Evolutionary conservation across 1,140 invertebrate species (phyloP).

Genomic region (Ceratitis capitata): DNA sequence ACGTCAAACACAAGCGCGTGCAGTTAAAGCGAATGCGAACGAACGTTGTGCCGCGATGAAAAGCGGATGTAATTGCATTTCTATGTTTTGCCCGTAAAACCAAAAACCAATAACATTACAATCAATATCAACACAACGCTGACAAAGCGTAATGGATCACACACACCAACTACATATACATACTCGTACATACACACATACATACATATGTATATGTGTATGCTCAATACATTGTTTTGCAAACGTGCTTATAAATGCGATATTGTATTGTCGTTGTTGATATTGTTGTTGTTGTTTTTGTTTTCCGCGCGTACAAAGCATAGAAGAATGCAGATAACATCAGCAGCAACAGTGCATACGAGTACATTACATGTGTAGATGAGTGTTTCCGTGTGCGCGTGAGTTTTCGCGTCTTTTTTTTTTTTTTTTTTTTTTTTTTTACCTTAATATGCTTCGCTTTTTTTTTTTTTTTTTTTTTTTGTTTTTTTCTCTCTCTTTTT

Average conservation of each 20-base stretch:
- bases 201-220: background rate
- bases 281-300: background rate
- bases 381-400: background rate
- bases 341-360: background rate
- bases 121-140: background rate
- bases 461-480: background rate
- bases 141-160: background rate
- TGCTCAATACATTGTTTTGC: background rate
- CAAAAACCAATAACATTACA: conserved; percentile 31
- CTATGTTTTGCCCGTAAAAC: conserved; percentile 3
- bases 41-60: background rate
- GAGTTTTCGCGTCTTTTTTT: background rate
- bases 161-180: background rate
- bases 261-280: background rate
- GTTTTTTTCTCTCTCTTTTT: background rate
- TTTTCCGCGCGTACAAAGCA: background rate
- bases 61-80: conserved; percentile 27
- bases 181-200: background rate
- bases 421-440: background rate
- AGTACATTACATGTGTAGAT: background rate
- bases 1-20: conserved; percentile 9
- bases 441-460: too few relatives aligned
- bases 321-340: background rate
- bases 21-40: too few relatives aligned
- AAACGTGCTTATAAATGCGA: background rate